Base-by-base conservation (phyloP, 1,140 invertebrate species). In the Trichoplusia ni region DNA sequence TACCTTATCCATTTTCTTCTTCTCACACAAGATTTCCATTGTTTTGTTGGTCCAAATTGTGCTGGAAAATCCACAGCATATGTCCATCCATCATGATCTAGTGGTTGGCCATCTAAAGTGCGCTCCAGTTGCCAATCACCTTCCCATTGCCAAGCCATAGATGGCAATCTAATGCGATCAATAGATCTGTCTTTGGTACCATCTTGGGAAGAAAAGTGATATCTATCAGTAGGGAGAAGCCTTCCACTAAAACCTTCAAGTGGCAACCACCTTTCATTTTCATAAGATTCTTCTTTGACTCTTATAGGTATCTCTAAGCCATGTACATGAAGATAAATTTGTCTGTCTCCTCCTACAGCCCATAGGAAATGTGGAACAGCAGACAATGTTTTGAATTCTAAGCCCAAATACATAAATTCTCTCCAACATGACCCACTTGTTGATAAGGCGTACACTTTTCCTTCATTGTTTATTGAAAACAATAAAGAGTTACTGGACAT, bases 201-300 rank as follows among this genome's bases (percentile, higher is more conserved):
- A 92, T 97, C 96, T 76, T 93, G 93, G 80, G 94, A 95, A 1
- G 96, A 97, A 91, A 96, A 97, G 75, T 94, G 94, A 78, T 94
- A 95, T 60, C 97, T 92, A 84, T 98, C 97, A 27, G 96, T 97
- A 37, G 96, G 97, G 38, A 98, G 87, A 25, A 98, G 85, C 67
- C 95, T 93, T 42, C 94, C 93, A 64, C 94, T 94, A 86, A 98
- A 98, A 14, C 97, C 97, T 89, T 96, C 95, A 25, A 97, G 91
- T n/a, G 97, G 97, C 62, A 96, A 92, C 97, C 97, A 98, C 64
- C 97, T 92, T 93, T 98, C 96, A 90, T 98, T 98, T 91, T 98
- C 97, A 86, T 96, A 98, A 3, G 96, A 94, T 85, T 97, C 96
- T 90, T 98, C 97, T 83, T 95, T 95, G 0, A 97, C 95, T 65